These are phyloP conservation scores for Habropoda laboriosa DNA, from an alignment of 1,140 invertebrate genomes.

Conservation along the genomic window DNA sequence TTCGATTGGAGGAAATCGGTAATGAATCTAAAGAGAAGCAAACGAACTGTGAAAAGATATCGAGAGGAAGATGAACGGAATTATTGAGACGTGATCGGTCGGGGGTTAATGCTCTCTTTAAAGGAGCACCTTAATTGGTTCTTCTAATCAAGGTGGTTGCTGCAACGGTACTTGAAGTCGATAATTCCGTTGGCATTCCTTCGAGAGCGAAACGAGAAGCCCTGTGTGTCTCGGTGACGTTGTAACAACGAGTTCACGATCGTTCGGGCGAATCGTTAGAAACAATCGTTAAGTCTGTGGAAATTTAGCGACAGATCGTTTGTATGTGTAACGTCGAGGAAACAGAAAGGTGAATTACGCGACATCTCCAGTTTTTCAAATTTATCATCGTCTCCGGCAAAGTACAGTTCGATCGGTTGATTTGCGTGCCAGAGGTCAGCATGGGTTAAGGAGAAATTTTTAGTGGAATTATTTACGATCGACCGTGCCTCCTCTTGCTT, in stretches of 20 bases:
- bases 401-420: neutral
- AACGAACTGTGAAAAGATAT: neutral
- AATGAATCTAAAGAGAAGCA: neutral
- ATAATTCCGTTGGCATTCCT: neutral
- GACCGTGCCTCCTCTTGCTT: neutral
- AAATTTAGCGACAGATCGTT: conserved; percentile 4
- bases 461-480: conserved; percentile 31
- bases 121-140: neutral
- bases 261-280: conserved; percentile 65
- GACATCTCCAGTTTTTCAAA: conserved; percentile 24
- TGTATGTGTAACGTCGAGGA: neutral
- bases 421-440: conserved; percentile 21
- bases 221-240: neutral
- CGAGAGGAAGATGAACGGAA: neutral
- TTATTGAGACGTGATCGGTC: conserved; percentile 9
- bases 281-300: conserved; percentile 66
- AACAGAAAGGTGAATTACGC: conserved; percentile 13
- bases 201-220: conserved; percentile 7
- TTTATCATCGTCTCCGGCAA: conserved; percentile 46
- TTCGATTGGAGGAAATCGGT: too few relatives aligned
- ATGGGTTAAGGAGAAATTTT: conserved; percentile 60
- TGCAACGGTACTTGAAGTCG: neutral
- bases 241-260: conserved; percentile 27
- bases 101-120: neutral
- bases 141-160: conserved; percentile 4